phyloP scores from a whole-genome alignment of 1,140 invertebrate species.

The Drosophila kepulauana region DNA sequence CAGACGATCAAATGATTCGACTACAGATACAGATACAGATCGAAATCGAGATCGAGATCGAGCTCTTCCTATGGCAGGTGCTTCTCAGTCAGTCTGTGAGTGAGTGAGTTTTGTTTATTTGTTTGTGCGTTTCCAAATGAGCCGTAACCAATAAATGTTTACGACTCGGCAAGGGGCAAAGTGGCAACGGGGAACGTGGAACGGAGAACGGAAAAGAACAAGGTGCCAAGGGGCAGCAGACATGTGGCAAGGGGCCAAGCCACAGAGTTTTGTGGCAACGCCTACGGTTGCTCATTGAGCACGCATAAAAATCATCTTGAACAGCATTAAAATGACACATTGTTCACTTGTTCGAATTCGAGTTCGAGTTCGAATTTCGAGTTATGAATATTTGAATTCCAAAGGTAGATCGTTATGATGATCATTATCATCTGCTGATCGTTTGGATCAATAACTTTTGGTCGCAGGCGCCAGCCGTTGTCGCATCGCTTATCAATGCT shows the following conservation, averaged over 20 bases:
- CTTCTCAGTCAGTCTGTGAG: slow-evolving; percentile 9
- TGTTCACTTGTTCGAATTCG: slow-evolving; percentile 31
- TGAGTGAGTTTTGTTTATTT: slow-evolving; percentile 60
- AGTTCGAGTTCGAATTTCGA: neutral
- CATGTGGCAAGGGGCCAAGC: neutral
- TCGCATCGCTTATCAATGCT: slow-evolving; percentile 42
- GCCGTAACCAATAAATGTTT: slow-evolving; percentile 80
- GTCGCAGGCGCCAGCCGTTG: slow-evolving; percentile 38
- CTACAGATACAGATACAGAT: neutral
- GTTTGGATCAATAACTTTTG: slow-evolving; percentile 4
- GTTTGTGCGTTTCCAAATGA: slow-evolving; percentile 63
- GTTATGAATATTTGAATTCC: neutral
- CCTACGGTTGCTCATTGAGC: slow-evolving; percentile 47
- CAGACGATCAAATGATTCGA: slow-evolving; percentile 27
- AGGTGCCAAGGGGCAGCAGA: neutral
- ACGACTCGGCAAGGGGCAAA: slow-evolving; percentile 47
- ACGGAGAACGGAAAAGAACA: neutral
- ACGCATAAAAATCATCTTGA: slow-evolving; percentile 69
- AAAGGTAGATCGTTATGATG: slow-evolving; percentile 4
- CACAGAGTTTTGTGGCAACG: slow-evolving; percentile 28
- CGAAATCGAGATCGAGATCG: slow-evolving; percentile 2
- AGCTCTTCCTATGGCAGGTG: slow-evolving; percentile 35
- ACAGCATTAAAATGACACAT: slow-evolving; percentile 78
- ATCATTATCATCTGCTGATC: slow-evolving; percentile 28
- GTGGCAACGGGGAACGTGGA: neutral